Conservation (phyloP, 2,888 invertebrate species). For the Aleiodes leptofemur region DNA sequence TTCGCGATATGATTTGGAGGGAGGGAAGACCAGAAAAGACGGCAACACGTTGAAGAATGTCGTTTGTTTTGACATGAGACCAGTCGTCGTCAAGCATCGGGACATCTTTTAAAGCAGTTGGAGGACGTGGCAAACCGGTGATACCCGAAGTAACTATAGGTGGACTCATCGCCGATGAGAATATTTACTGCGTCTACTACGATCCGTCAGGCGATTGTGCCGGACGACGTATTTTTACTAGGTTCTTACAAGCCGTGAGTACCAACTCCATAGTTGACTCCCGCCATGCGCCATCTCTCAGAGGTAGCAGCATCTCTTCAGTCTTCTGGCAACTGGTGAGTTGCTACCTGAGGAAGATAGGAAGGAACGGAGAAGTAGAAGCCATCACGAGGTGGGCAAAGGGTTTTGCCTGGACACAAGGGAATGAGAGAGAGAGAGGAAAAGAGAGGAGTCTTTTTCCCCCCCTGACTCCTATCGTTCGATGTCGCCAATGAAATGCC, state of each 20-base stretch:
- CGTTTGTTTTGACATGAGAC: too few relatives aligned
- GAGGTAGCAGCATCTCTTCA: conserved; percentile 28
- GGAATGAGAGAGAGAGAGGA: neutral
- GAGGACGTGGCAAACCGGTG: neutral
- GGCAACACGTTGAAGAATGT: too few relatives aligned
- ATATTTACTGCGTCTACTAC: conserved; percentile 65
- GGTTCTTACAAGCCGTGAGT: conserved; percentile 56
- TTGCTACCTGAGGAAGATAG: conserved; percentile 47
- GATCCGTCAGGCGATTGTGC: conserved; percentile 69
- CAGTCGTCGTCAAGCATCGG: neutral
- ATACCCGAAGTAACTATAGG: conserved; percentile 27
- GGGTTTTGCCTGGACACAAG: conserved; percentile 54
- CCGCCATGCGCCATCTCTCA: conserved; percentile 47
- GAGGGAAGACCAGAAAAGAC: too few relatives aligned
- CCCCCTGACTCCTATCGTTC: conserved; percentile 14
- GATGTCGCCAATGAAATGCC: conserved; percentile 67
- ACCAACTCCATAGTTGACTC: conserved; percentile 47
- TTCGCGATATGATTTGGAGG: too few relatives aligned
- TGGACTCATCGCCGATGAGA: conserved; percentile 57
- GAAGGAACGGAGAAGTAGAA: conserved; percentile 27
- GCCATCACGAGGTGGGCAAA: conserved; percentile 51
- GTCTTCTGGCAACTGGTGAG: conserved; percentile 26
- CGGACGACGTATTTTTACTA: conserved; percentile 62
- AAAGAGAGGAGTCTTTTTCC: conserved; percentile 22
- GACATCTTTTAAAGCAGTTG: conserved; percentile 8